These are phyloP conservation scores for Craterocephalus amniculus DNA, from an alignment of 2,797 vertebrate genomes.

Conservation along the genomic window DNA sequence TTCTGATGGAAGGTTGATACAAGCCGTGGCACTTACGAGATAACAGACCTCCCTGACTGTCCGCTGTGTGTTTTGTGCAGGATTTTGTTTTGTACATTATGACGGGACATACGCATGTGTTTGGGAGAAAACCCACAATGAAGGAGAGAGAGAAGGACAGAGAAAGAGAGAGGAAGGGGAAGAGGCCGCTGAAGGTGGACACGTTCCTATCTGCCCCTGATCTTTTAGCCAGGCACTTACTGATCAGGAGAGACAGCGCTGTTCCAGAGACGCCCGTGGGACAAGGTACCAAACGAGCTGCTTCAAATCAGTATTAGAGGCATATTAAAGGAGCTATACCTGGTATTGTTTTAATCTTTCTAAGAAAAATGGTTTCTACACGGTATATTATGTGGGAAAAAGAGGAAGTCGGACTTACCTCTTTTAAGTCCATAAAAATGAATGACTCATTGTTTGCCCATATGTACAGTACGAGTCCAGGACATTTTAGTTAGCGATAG, in stretches of 20 bases:
- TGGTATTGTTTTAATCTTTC: too few species aligned
- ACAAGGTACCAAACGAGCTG: conserved; percentile 73
- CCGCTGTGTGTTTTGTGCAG: conserved; percentile 77
- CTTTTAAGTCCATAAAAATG: too few species aligned
- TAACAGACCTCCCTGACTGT: conserved; percentile 78
- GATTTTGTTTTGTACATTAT: conserved; percentile 95
- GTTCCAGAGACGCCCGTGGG: conserved; percentile 75
- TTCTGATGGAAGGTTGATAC: conserved; percentile 68
- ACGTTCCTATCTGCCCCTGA: conserved; percentile 92
- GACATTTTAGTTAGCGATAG: too few species aligned
- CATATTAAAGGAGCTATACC: too few species aligned
- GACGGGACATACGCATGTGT: conserved; percentile 89
- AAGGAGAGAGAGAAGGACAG: conserved; percentile 87
- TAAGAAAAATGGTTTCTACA: too few species aligned
- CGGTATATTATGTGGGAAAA: too few species aligned
- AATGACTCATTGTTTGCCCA: too few species aligned
- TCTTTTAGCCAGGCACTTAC: conserved; percentile 89
- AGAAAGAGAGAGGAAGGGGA: conserved; percentile 86
- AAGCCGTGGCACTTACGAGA: conserved; percentile 64
- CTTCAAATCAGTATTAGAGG: background rate
- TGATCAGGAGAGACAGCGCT: conserved; percentile 83
- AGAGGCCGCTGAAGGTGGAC: conserved; percentile 88
- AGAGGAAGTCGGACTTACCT: too few species aligned
- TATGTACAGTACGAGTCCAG: too few species aligned
- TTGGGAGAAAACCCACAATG: conserved; percentile 87